Evolutionary conservation across 2,797 vertebrate genomes (phyloP).

Genomic region (Gymnothorax reevesii): DNA sequence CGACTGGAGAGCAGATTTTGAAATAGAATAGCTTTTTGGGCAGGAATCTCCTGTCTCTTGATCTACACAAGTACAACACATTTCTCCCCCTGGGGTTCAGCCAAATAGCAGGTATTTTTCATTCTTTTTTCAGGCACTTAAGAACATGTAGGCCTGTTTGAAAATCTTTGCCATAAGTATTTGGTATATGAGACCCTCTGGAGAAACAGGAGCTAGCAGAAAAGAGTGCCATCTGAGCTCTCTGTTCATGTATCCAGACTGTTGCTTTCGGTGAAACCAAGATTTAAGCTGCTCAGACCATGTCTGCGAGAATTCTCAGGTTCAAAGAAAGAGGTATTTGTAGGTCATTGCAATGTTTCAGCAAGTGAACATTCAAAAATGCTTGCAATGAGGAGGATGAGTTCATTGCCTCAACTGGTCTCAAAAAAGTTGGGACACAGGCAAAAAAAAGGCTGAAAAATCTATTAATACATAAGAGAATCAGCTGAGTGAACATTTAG

Average conservation of each 20-base stretch:
- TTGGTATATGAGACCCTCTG: conserved; percentile 22
- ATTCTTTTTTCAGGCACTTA: conserved; percentile 51
- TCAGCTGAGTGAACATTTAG: no score
- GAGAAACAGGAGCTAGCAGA: conserved; percentile 18
- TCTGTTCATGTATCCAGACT: conserved; percentile 32
- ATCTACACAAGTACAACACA: conserved; percentile 58
- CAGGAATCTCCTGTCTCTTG: conserved; percentile 75
- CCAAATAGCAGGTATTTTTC: conserved; percentile 65
- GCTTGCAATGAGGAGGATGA: conserved; percentile 41
- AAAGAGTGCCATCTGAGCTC: conserved; percentile 15
- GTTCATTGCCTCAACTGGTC: conserved; percentile 52
- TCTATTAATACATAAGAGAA: no score
- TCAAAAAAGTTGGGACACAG: no score
- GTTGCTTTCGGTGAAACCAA: conserved; percentile 39
- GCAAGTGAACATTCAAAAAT: conserved; percentile 38
- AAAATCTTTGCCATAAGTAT: conserved; percentile 5
- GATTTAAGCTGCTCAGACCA: conserved; percentile 39
- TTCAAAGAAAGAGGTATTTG: conserved; percentile 49
- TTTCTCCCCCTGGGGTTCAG: conserved; percentile 59
- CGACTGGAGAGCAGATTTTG: conserved; percentile 55
- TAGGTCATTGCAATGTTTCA: conserved; percentile 53
- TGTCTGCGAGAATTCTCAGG: conserved; percentile 46
- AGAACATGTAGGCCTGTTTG: neutral
- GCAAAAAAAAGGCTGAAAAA: no score
- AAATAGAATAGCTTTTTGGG: conserved; percentile 39